These are phyloP conservation scores for Charina bottae DNA, from an alignment of 2,113 vertebrate genomes.

Conservation along the genomic window DNA sequence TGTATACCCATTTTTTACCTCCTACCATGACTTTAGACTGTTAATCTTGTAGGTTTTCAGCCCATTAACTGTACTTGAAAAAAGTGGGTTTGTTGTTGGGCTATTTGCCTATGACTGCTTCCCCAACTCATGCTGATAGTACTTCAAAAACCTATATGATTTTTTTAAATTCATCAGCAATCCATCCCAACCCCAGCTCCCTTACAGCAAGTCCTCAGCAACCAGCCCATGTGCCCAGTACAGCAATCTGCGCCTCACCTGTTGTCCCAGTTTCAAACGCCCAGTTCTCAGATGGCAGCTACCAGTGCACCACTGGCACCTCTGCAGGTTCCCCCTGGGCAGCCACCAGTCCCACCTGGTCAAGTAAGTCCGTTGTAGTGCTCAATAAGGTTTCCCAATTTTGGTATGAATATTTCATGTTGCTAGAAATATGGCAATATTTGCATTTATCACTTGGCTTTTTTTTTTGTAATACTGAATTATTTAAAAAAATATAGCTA, in stretches of 20 bases:
- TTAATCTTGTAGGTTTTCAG: not conserved
- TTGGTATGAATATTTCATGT: fast-evolving
- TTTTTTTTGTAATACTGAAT: not conserved
- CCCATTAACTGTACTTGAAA: not conserved
- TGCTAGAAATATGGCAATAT: not conserved
- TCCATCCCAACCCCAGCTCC: slow-evolving; percentile 70
- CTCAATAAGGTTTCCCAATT: not conserved
- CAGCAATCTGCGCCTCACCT: slow-evolving; percentile 70
- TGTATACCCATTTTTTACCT: not conserved
- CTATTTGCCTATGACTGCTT: not conserved
- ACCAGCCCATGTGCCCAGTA: slow-evolving; percentile 70
- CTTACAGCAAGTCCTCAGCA: slow-evolving; percentile 76
- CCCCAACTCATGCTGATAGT: not conserved
- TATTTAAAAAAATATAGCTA: not conserved
- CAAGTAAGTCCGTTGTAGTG: slow-evolving; percentile 75
- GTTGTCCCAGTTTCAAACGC: slow-evolving; percentile 71
- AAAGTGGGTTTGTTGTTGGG: not conserved
- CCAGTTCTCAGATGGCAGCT: slow-evolving; percentile 70
- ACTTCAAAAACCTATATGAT: fast-evolving
- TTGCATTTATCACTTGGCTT: slow-evolving; percentile 11
- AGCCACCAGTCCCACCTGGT: slow-evolving; percentile 68
- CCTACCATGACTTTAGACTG: not conserved
- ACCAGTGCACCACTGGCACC: slow-evolving; percentile 74
- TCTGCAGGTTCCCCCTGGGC: slow-evolving; percentile 81
- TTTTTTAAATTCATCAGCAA: slow-evolving; percentile 49